These are phyloP conservation scores for Panthera tigris DNA, from an alignment of 2,113 vertebrate genomes.

Conservation along the genomic window DNA sequence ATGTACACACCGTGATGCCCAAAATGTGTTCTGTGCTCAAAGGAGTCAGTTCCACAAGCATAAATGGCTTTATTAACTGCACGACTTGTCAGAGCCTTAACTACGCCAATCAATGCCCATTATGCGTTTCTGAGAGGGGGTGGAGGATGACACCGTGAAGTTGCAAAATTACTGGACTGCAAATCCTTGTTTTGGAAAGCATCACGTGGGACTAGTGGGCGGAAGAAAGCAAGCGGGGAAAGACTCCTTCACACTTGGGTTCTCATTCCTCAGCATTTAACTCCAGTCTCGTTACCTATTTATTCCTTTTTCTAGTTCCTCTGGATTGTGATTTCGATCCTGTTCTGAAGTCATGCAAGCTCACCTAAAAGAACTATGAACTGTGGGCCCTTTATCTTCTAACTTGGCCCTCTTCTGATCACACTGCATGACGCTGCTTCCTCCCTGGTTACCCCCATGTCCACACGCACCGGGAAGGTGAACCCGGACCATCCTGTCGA, in stretches of 20 bases:
- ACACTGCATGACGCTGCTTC: rapidly evolving
- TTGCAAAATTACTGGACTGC: neutral
- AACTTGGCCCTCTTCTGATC: neutral
- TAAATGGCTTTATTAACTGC: neutral
- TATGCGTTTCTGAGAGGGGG: neutral
- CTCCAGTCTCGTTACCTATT: neutral
- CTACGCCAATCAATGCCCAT: rapidly evolving
- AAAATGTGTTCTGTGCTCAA: neutral
- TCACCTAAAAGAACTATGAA: neutral
- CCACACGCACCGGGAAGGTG: neutral
- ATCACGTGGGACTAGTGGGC: rapidly evolving
- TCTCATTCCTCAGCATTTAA: neutral
- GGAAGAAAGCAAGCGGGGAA: neutral
- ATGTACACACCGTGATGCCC: rapidly evolving
- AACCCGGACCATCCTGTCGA: too few relatives aligned
- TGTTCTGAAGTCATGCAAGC: neutral
- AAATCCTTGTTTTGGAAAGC: neutral
- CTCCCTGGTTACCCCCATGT: neutral
- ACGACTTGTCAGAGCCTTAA: neutral
- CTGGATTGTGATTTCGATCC: neutral
- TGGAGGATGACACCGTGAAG: rapidly evolving
- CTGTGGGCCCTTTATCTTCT: neutral
- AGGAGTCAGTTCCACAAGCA: neutral
- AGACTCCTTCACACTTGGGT: neutral
- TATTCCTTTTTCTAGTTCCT: neutral